Evolutionary conservation across 2,797 vertebrate species (phyloP), one percentile per base, ranked within the genome.

Genomic region (Dicrostonyx torquatus): DNA sequence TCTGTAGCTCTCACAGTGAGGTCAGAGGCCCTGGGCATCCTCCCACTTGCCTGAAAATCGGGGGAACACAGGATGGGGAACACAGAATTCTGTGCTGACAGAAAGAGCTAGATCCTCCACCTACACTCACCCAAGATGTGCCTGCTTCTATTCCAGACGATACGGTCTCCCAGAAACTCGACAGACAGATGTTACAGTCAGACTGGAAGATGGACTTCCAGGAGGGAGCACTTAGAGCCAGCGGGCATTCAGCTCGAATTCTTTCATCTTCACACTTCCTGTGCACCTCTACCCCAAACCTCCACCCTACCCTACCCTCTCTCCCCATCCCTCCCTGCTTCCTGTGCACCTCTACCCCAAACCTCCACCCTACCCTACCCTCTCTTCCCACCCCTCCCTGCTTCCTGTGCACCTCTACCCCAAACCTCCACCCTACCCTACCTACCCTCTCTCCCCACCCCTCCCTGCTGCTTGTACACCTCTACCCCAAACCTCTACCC

Each of bases 81-180:
- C 64, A 31, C 9, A 58, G 45, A 82, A 68, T 37, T 43, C 50
- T 72, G 8, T 13, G 24, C 78, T 87, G 50, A 12, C 13, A 62
- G 31, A 70, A 48, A 90, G 40, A 90, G 66, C 50, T n/a, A 4
- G n/a, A 40, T 90, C 60, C 50, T 89, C 73, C 50, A 17, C 26
- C 60, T 50, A 3, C 1, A n/a, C 73, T 58, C 15, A 37, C 11
- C 18, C 18, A 7, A 43, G 17, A 50, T 1, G 1, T 2, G 0
- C 48, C 58, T 1, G 6, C 45, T 0, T 0, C 45, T 13, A 5
- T 1, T 9, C 31, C 50, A n/a, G 31, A 62, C 48, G 11, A 17
- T 2, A 0, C 53, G 5, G 10, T 26, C 83, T 72, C 72, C 40
- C 40, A 31, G 48, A 62, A 75, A 84, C 72, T 60, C 0, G 0